Base-by-base conservation (phyloP, 2,888 invertebrate genomes). In the Theretra japonica region DNA sequence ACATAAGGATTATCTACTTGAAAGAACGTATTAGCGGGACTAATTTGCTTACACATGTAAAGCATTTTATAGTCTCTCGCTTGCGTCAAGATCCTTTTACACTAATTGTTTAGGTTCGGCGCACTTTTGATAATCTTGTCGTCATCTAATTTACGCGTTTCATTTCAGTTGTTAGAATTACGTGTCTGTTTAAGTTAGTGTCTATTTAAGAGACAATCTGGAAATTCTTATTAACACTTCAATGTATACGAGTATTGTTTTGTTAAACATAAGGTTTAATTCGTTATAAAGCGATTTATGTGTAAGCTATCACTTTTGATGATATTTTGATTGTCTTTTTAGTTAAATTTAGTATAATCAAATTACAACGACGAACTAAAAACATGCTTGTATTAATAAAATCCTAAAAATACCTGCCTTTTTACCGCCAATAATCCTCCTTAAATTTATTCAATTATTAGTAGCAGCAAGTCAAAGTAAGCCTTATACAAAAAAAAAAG, bases 21-120 rank as follows among this genome's bases (percentile, higher is more conserved):
- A 41, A 21, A 21, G 15, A 21, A 23, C 65, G 70, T 33, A 30
- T 65, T 65, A 70, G 4, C 62, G 70, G 6, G 62, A 30, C 23
- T 65, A 62, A 6, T 17, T 17, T 53, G 56, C 21, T 21, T 56
- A 65, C 70, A 15, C 33, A 62, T 5, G 56, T 70, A 21, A 41
- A 23, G 21, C 5, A 33, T 33, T 60, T 62, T 48, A 50, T 56
- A 70, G 62, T 1, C 70, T 17, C n/a, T 56, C 33, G 28, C 62
- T 23, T 70, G 23, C 62, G 70, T 65, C 70, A 70, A 30, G 56
- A 70, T 56, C 70, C 70, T 70, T 70, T 70, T 4, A 70, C 4
- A 62, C 53, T 70, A 70, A 70, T 70, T 70, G 33, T 56, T 33
- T 60, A 28, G 60, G 70, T 70, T 70, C 70, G 62, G 19, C 21